A percentile compares a stretch with the other conserved stretches of the same genome.
These are phyloP conservation scores for Lutjanus argentimaculatus DNA, from an alignment of 2,797 vertebrate genomes.

Conservation along the genomic window DNA sequence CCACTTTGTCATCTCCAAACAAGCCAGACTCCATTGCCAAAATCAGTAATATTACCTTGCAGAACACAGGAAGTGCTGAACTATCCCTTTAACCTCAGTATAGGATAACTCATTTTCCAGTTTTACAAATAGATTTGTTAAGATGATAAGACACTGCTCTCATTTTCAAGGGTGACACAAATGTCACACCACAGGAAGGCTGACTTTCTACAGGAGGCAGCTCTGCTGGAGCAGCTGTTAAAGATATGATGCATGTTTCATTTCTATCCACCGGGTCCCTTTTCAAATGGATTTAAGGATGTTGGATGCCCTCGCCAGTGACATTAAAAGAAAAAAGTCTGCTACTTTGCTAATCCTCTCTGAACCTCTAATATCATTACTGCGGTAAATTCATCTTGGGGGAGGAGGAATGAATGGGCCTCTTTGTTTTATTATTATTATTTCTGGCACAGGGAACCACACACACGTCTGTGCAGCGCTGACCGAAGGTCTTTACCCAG, in stretches of 20 bases:
- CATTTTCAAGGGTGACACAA: slow-evolving; percentile 50
- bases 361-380: slow-evolving; percentile 85
- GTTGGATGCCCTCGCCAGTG: slow-evolving; percentile 74
- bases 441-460: slow-evolving; percentile 82
- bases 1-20: no score
- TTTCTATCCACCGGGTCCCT: slow-evolving; percentile 64
- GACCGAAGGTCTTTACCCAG: slow-evolving; percentile 86
- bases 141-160: slow-evolving; percentile 21
- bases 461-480: slow-evolving; percentile 78
- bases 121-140: slow-evolving; percentile 24
- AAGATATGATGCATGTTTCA: slow-evolving; percentile 60
- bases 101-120: slow-evolving; percentile 2
- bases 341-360: slow-evolving; percentile 80
- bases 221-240: slow-evolving; percentile 51
- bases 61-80: no score
- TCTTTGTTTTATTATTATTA: slow-evolving; percentile 89
- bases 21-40: no score
- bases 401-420: slow-evolving; percentile 81
- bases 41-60: no score
- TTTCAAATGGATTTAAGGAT: slow-evolving; percentile 77
- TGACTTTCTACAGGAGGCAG: slow-evolving; percentile 23
- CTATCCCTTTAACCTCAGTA: neutral
- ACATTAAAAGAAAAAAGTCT: slow-evolving; percentile 72
- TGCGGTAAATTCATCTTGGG: slow-evolving; percentile 81
- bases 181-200: slow-evolving; percentile 55